These are phyloP conservation scores for Lithosia quadra DNA, from an alignment of 2,888 invertebrate species.

Conservation along the genomic window DNA sequence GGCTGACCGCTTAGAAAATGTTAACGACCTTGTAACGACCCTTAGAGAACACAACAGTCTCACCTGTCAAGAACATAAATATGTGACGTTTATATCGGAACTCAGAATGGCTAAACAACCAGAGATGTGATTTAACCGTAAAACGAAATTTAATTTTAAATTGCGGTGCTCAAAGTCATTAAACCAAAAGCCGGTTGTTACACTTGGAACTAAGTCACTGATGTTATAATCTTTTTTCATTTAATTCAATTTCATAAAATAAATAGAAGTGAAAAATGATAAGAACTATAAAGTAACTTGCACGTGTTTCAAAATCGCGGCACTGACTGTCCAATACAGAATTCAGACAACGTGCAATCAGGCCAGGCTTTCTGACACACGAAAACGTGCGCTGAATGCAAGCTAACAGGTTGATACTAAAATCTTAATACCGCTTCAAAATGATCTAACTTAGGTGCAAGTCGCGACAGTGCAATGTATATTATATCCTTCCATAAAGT, in stretches of 20 bases:
- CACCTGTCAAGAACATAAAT: constrained; percentile 1
- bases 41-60: constrained; percentile 2
- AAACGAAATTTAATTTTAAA: neutral
- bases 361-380: constrained; percentile 1
- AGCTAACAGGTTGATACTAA: neutral
- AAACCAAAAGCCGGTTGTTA: neutral
- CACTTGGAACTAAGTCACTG: no score
- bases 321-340: neutral
- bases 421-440: constrained; percentile 12
- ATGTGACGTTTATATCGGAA: neutral
- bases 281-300: neutral
- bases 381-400: constrained; percentile 10
- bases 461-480: constrained; percentile 4
- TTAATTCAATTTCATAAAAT: neutral
- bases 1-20: neutral
- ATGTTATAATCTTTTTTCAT: no score
- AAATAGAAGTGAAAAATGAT: neutral
- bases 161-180: neutral
- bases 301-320: neutral
- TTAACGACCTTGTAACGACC: neutral
- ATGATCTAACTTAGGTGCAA: constrained; percentile 1
- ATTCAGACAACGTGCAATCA: constrained; percentile 6
- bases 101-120: neutral
- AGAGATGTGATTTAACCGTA: neutral
- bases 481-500: neutral